Conservation (phyloP, 2,888 invertebrate species). For the Caenorhabditis zanzibari region DNA sequence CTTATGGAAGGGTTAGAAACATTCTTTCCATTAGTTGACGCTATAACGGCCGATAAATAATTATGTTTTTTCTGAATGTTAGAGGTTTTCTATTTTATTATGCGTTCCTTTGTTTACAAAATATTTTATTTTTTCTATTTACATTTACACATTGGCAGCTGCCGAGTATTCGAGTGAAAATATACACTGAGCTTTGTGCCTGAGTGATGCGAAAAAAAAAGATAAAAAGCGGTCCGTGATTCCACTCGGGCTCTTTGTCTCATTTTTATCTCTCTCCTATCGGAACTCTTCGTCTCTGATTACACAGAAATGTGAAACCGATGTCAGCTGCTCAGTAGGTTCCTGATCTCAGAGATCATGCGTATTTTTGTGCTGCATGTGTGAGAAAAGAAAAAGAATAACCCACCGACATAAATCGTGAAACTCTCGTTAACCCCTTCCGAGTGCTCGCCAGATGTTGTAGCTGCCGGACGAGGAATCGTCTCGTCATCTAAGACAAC, state of each 20-base stretch:
- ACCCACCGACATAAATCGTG: constrained; percentile 79
- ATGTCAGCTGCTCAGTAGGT: constrained; percentile 37
- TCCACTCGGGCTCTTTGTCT: constrained; percentile 4
- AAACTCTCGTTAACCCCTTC: constrained; percentile 79
- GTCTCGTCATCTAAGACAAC: constrained; percentile 51
- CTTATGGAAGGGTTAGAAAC: constrained; percentile 2
- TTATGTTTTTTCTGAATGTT: too few relatives aligned
- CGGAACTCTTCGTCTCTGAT: constrained; percentile 23
- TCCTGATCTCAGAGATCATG: constrained; percentile 39
- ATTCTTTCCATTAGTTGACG: too few relatives aligned
- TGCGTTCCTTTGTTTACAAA: constrained; percentile 38
- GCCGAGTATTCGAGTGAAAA: constrained; percentile 25
- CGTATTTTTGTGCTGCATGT: background rate
- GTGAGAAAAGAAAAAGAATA: constrained; percentile 32
- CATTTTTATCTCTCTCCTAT: background rate
- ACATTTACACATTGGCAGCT: constrained; percentile 37
- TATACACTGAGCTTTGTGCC: background rate
- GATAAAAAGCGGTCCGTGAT: constrained; percentile 16
- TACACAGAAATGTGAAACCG: constrained; percentile 44
- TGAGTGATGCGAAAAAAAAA: constrained; percentile 19
- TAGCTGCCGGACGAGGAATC: constrained; percentile 24
- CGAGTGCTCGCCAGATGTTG: constrained; percentile 28
- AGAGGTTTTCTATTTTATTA: background rate
- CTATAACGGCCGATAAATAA: too few relatives aligned
- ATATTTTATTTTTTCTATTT: constrained; percentile 16